phyloP scores from a whole-genome alignment of 2,113 vertebrate genomes.

The Scophthalmus maximus region DNA sequence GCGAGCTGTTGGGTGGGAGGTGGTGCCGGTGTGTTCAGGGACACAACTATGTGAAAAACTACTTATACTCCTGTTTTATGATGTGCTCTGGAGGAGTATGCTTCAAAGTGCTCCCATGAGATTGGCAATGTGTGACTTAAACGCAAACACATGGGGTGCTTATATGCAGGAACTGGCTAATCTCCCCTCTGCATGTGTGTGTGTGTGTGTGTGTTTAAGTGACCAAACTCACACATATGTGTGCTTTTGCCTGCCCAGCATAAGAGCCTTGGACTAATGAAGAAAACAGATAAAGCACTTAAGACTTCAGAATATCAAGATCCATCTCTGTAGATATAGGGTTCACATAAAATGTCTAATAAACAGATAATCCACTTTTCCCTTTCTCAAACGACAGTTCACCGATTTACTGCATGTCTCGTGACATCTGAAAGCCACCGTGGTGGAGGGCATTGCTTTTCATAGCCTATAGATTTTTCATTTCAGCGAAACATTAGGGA shows the following conservation, averaged over 20 bases:
- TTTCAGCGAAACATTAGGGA: slow-evolving; percentile 33
- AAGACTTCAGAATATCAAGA: slow-evolving; percentile 51
- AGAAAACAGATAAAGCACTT: slow-evolving; percentile 81
- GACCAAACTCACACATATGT: neutral
- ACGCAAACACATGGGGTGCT: slow-evolving; percentile 84
- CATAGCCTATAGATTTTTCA: slow-evolving; percentile 37
- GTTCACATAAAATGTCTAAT: slow-evolving; percentile 76
- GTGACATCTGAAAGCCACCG: slow-evolving; percentile 25
- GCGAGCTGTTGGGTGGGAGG: slow-evolving; percentile 37
- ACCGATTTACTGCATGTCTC: slow-evolving; percentile 64
- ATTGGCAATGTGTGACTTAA: slow-evolving; percentile 84
- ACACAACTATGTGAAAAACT: slow-evolving; percentile 79
- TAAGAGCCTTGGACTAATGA: slow-evolving; percentile 70
- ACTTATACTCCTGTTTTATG: slow-evolving; percentile 81
- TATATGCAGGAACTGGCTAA: slow-evolving; percentile 80
- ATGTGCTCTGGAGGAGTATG: slow-evolving; percentile 79
- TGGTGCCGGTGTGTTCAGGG: slow-evolving; percentile 49
- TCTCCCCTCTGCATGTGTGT: slow-evolving; percentile 57
- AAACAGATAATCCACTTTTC: slow-evolving; percentile 76
- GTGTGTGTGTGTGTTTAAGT: slow-evolving; percentile 35
- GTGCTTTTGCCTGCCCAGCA: slow-evolving; percentile 34
- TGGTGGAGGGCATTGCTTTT: slow-evolving; percentile 43
- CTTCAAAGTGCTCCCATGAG: slow-evolving; percentile 81
- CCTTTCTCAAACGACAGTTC: slow-evolving; percentile 38
- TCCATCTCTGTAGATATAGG: slow-evolving; percentile 71